Evolutionary conservation across 1,140 invertebrate species (phyloP).

Genomic region (Ceratitis capitata): DNA sequence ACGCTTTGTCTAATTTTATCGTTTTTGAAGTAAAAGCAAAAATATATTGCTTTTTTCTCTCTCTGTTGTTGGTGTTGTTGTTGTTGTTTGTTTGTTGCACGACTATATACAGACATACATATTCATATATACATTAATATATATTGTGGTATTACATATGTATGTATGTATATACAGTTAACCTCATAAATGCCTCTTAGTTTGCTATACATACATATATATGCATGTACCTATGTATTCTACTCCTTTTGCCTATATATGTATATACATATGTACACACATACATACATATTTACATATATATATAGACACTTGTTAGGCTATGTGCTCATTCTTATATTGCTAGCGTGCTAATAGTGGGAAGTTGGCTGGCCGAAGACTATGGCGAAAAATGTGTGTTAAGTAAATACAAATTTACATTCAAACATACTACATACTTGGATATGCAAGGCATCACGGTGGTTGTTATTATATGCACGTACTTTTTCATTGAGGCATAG

Average conservation of each 20-base stretch:
- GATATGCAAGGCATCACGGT: not conserved
- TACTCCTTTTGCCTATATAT: not conserved
- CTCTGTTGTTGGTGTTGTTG: too few species aligned
- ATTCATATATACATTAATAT: not conserved
- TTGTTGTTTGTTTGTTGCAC: not conserved
- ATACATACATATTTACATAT: not conserved
- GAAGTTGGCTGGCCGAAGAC: not conserved
- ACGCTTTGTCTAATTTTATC: conserved; percentile 29
- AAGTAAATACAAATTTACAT: not conserved
- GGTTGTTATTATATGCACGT: conserved; percentile 8
- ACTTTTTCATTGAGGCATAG: not conserved
- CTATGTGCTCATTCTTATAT: not conserved
- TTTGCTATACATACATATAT: not conserved
- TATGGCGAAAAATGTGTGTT: not conserved
- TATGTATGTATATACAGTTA: not conserved
- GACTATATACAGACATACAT: not conserved
- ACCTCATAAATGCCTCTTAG: not conserved
- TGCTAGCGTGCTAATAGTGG: not conserved
- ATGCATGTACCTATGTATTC: not conserved
- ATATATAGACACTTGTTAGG: not conserved
- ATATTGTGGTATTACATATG: not conserved
- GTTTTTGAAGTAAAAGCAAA: conserved; percentile 35
- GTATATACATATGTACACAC: too few species aligned
- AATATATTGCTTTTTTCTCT: too few species aligned
- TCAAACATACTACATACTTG: not conserved